Evolutionary conservation across 1,140 invertebrate genomes (phyloP), one percentile per base, ranked within the genome.

Genomic region (Ooceraea biroi): DNA sequence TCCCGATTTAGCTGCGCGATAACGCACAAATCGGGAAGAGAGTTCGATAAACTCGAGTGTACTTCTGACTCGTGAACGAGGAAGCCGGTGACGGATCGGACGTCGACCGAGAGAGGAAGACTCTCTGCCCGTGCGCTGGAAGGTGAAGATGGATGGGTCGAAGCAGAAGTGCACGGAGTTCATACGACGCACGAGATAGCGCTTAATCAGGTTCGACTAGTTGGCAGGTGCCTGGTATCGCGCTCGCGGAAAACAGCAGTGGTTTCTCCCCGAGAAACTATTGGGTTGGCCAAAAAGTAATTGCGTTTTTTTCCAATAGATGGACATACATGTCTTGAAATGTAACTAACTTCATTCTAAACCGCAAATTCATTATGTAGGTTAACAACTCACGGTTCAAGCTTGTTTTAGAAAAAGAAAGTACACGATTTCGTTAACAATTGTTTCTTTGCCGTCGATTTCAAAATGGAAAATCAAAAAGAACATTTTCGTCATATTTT

Each of bases 201-300:
- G 92, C 93, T 94, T 94, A 94, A 94, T 94, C 93, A 94, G 93
- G 93, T 94, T 94, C 92, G 91, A 94, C 93, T 93, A 93, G 93
- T 92, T 91, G 91, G 91, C 93, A 94, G 92, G 93, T 94, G 93
- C 93, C 36, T 91, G 93, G 87, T 87, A 85, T 90, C 85, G 86
- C 88, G 85, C 77, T 82, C 36, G 80, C 52, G 66, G 73, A 27
- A 77, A 88, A 60, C 74, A 87, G 84, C 61, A 83, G 71, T 65
- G 58, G 85, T 82, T n/a, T n/a, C 77, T 84, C 84, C 84, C 85
- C 89, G 72, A 90, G 90, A 91, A 91, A 74, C 52, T 19, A 57
- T n/a, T n/a, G n/a, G n/a, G n/a, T n/a, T n/a, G n/a, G n/a, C n/a
- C n/a, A n/a, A n/a, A n/a, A n/a, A n/a, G n/a, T n/a, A n/a, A n/a